Percentiles rank a stretch among this genome's conserved stretches.
phyloP scores from a whole-genome alignment of 2,888 invertebrate species.

The Melipona bicolor region DNA sequence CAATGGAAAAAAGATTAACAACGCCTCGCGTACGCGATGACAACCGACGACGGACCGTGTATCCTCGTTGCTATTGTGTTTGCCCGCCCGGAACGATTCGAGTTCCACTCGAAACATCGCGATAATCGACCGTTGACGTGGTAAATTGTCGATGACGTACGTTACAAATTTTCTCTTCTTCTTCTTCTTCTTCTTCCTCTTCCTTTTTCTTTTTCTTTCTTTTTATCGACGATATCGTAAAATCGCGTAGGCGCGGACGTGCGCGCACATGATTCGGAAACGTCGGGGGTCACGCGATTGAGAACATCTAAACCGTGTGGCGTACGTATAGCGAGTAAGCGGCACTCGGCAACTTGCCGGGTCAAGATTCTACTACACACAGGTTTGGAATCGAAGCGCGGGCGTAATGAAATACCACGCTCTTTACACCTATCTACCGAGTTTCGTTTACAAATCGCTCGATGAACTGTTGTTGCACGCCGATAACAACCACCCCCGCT shows the following conservation, averaged over 20 bases:
- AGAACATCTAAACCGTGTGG: slow-evolving; percentile 58
- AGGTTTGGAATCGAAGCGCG: slow-evolving; percentile 59
- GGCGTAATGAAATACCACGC: slow-evolving; percentile 61
- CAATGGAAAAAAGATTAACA: not conserved
- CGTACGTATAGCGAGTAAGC: slow-evolving; percentile 49
- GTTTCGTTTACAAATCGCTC: slow-evolving; percentile 33
- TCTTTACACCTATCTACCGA: slow-evolving; percentile 47
- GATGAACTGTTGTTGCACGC: not conserved
- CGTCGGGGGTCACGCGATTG: slow-evolving; percentile 52
- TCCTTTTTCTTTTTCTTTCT: not conserved
- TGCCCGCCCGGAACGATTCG: slow-evolving; percentile 2
- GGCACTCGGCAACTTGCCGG: slow-evolving; percentile 62
- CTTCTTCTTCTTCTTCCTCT: not conserved
- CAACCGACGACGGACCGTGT: not conserved
- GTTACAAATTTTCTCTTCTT: not conserved
- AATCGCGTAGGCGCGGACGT: not conserved
- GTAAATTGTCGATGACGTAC: not conserved
- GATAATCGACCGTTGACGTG: not conserved
- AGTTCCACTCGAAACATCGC: not conserved
- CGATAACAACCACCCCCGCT: not conserved
- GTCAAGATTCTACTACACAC: slow-evolving; percentile 59
- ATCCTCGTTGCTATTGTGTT: not conserved
- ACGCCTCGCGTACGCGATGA: not conserved
- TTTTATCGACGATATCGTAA: not conserved
- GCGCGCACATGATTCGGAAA: slow-evolving; percentile 28